Conservation (phyloP, 2,888 invertebrate genomes). For the Neuroscelio doddi region DNA sequence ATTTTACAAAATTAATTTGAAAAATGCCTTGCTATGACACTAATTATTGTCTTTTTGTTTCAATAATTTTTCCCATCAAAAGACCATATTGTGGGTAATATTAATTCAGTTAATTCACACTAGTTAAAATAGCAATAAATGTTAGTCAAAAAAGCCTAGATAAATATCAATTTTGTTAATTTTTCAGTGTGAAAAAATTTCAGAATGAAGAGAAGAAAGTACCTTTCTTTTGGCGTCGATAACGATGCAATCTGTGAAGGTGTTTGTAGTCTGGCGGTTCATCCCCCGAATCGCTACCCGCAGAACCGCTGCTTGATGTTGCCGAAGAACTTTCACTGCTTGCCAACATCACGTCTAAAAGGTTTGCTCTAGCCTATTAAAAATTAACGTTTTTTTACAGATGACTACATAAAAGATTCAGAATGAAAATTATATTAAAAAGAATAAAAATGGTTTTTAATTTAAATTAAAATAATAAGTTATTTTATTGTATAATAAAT, state of each 20-base stretch:
- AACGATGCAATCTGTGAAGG: constrained; percentile 79
- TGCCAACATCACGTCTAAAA: constrained; percentile 84
- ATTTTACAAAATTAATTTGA: too few relatives aligned
- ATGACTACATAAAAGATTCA: too few relatives aligned
- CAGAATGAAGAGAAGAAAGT: constrained; percentile 21
- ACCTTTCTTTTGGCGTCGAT: constrained; percentile 86
- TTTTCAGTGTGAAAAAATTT: too few relatives aligned
- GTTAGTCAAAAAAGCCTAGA: neutral
- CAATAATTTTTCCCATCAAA: neutral
- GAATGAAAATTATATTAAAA: too few relatives aligned
- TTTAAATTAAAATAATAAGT: too few relatives aligned
- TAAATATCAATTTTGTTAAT: neutral
- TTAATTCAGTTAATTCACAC: neutral
- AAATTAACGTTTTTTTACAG: neutral
- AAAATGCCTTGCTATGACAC: too few relatives aligned
- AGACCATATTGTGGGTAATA: neutral
- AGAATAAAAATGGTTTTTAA: too few relatives aligned
- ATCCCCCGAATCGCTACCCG: constrained; percentile 76
- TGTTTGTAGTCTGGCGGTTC: constrained; percentile 80
- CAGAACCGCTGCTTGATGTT: constrained; percentile 79
- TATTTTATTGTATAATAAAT: too few relatives aligned
- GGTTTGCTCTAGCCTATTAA: constrained; percentile 80
- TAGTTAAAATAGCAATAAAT: neutral
- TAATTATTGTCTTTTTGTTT: neutral
- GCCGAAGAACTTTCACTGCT: constrained; percentile 80